phyloP scores from a whole-genome alignment of 2,888 invertebrate genomes.

The Julus scanicus region DNA sequence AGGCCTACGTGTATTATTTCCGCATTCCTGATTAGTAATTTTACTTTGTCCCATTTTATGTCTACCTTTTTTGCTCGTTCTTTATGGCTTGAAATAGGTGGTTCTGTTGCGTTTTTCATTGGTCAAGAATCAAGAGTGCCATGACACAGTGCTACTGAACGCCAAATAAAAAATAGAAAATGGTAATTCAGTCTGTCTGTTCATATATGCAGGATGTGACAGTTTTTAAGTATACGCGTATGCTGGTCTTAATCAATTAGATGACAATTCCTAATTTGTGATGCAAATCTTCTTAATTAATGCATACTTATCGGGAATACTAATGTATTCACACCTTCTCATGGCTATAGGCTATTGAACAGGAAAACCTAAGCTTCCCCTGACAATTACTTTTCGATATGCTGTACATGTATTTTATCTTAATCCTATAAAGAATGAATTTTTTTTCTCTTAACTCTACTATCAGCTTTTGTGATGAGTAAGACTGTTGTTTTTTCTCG shows the following conservation, averaged over 20 bases:
- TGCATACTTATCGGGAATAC: not conserved
- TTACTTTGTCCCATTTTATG: constrained; percentile 17
- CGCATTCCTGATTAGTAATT: constrained; percentile 23
- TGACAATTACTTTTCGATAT: no score
- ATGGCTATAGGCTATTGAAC: not conserved
- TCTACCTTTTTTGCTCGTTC: not conserved
- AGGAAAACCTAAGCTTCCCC: not conserved
- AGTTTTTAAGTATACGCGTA: not conserved
- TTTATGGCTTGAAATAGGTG: not conserved
- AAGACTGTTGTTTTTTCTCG: no score
- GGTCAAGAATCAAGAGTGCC: not conserved
- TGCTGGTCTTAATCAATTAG: not conserved
- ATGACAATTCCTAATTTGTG: not conserved
- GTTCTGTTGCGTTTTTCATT: not conserved
- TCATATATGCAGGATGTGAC: not conserved
- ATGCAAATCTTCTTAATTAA: constrained; percentile 3
- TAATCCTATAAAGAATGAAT: no score
- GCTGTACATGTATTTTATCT: no score
- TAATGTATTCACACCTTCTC: not conserved
- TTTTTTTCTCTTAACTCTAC: no score
- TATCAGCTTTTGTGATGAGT: no score
- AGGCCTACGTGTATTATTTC: not conserved
- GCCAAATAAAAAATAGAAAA: not conserved
- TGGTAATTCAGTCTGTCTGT: not conserved
- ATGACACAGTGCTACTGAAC: not conserved